Conservation (phyloP, 2,888 invertebrate genomes). For the Hypomecis punctinalis region DNA sequence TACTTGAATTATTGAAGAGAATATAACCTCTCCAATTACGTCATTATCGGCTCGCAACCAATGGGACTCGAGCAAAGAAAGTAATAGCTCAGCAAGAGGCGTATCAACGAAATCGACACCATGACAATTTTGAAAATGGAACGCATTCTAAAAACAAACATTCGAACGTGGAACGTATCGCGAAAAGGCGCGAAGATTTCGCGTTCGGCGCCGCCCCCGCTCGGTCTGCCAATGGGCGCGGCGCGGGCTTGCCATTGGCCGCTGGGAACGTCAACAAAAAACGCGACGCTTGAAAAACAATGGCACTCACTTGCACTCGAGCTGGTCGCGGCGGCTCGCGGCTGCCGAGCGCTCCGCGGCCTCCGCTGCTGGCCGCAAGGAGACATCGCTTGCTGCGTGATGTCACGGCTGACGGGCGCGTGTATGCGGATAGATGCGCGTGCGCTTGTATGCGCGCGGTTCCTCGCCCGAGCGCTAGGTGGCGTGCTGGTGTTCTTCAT, state of each 20-base stretch:
- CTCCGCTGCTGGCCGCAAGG: constrained; percentile 35
- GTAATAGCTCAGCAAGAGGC: constrained; percentile 14
- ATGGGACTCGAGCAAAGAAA: constrained; percentile 2
- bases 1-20: neutral
- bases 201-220: constrained; percentile 62
- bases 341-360: constrained; percentile 16
- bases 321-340: constrained; percentile 41
- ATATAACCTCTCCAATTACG: constrained; percentile 5
- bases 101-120: constrained; percentile 26
- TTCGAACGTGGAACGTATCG: constrained; percentile 47
- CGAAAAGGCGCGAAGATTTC: constrained; percentile 67
- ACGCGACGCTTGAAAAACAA: constrained; percentile 72
- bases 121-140: constrained; percentile 57
- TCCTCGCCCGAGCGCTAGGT: constrained; percentile 48
- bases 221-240: constrained; percentile 62
- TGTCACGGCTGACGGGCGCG: constrained; percentile 49
- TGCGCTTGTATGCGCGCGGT: constrained; percentile 50
- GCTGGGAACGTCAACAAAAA: constrained; percentile 63
- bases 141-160: constrained; percentile 63
- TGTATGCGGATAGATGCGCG: constrained; percentile 52
- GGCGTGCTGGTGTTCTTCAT: constrained; percentile 39
- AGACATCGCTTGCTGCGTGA: constrained; percentile 53
- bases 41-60: constrained; percentile 8
- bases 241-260: constrained; percentile 64
- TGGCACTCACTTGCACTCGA: constrained; percentile 73